Evolutionary conservation across 2,113 vertebrate species (phyloP), one percentile per base, ranked within the genome.

Genomic region (Epinephelus lanceolatus): DNA sequence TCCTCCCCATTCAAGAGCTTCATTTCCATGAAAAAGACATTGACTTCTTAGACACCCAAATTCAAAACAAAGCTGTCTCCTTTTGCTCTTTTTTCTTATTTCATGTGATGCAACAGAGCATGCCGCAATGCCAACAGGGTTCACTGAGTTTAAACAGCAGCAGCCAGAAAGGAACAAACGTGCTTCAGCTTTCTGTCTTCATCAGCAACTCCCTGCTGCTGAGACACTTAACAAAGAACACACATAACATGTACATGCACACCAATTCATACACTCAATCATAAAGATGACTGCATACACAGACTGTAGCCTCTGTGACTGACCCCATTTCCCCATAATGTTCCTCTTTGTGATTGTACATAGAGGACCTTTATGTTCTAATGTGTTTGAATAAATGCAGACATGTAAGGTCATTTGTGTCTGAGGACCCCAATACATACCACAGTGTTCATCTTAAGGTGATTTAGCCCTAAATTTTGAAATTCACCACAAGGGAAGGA

Each of bases 161-260:
- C 67, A 42, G 71, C 56, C 52, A 70, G 60, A 80, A 55, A 47
- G 52, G 79, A 78, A 76, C 60, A 68, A 78, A 62, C 19, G 53
- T 47, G 63, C 76, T 81, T 55, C 30, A 83, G 76, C 63, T 59
- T 67, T 80, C 71, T 71, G 45, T 42, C 55, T 78, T 60, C 81
- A 79, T 85, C 87, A 79, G 85, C 86, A 76, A 3, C 55, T 80
- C 51, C 52, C 80, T 57, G 75, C 83, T 76, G 80, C 80, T 37
- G 69, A 53, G 60, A 86, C 49, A 55, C 71, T 30, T 65, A 40
- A 33, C 77, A 65, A 72, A 33, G 62, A 73, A 77, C 14, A 71
- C 69, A 40, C 51, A 62, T 14, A 49, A 33, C 57, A 33, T 55
- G 30, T 19, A 30, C 27, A 30, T 10, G 49, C 70, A 59, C 51